Conservation (phyloP, 2,797 vertebrate species). For the Vespertilio murinus region DNA sequence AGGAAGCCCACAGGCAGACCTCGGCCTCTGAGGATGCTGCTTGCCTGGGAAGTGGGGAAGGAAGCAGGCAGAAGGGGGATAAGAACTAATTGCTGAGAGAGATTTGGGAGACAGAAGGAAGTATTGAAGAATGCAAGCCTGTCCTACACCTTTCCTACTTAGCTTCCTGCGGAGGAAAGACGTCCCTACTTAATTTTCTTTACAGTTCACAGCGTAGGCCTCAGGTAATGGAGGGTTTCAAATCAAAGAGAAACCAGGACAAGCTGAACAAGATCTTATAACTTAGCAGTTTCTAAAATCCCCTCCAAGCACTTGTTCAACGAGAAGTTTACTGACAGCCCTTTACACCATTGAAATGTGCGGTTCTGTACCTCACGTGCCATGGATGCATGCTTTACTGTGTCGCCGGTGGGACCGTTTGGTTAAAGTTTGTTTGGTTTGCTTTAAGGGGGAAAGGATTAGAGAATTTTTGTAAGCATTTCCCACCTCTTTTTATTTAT, state of each 20-base stretch:
- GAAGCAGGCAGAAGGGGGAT: neutral
- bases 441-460: neutral
- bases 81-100: neutral
- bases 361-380: neutral
- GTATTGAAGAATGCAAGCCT: neutral
- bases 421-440: neutral
- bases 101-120: neutral
- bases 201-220: neutral
- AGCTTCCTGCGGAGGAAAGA: neutral
- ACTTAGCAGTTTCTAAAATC: conserved; percentile 16
- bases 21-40: neutral
- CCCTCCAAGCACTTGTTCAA: neutral
- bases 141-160: neutral
- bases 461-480: conserved; percentile 36
- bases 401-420: neutral
- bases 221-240: conserved; percentile 18
- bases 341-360: neutral
- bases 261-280: neutral
- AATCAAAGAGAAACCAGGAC: neutral
- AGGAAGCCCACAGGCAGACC: neutral
- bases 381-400: neutral
- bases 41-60: neutral
- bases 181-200: neutral
- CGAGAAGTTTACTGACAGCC: neutral
- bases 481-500: neutral